Percentiles rank a stretch among this genome's conserved stretches.
Conservation (phyloP, 2,113 vertebrate genomes). For the Trematocara stigmaticum region DNA sequence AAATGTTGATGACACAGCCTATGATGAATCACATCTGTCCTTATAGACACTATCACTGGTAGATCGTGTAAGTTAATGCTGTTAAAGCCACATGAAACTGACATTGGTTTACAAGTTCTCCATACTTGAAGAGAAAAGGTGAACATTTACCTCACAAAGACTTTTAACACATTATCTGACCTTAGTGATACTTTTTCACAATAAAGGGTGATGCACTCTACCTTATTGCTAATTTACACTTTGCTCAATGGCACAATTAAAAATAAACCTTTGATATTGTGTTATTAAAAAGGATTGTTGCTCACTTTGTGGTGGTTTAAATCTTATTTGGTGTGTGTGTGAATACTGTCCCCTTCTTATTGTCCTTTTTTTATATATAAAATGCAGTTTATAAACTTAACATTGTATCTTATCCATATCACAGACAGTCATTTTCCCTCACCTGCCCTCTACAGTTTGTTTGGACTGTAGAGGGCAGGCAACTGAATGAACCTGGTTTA, state of each 20-base stretch:
- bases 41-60: background rate
- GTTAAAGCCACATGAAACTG: background rate
- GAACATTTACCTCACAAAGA: background rate
- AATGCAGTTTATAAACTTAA: background rate
- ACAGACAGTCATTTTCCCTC: background rate
- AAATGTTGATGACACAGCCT: background rate
- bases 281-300: background rate
- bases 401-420: background rate
- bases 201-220: background rate
- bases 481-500: background rate
- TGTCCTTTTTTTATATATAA: too few species aligned
- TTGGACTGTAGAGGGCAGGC: background rate
- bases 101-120: background rate
- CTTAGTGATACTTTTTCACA: background rate
- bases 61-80: background rate
- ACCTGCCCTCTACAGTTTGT: background rate
- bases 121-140: background rate
- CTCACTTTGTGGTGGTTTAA: background rate
- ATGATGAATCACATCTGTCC: background rate
- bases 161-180: background rate
- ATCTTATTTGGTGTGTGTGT: background rate
- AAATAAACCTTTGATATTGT: background rate
- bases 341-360: background rate
- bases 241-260: background rate
- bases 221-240: background rate